Conservation (phyloP, 2,113 vertebrate genomes). For the Spilogale gracilis region DNA sequence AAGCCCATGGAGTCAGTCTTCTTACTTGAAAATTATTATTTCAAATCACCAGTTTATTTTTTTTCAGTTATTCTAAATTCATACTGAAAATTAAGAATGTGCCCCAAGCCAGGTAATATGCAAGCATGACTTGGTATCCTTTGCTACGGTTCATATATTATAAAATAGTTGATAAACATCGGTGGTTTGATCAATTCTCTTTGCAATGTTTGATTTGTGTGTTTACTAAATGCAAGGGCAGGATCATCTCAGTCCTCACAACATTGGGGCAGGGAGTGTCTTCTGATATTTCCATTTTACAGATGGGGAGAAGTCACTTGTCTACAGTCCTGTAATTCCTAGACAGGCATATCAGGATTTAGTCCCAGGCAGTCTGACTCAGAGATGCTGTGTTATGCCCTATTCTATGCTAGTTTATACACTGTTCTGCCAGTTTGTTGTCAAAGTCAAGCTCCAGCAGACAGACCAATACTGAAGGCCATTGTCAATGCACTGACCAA, state of each 20-base stretch:
- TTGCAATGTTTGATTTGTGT: background rate
- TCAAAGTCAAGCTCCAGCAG: background rate
- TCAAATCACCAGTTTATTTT: background rate
- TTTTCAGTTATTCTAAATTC: background rate
- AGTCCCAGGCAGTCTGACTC: background rate
- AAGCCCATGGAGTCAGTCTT: constrained; percentile 13
- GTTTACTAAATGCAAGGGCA: background rate
- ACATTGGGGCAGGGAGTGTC: background rate
- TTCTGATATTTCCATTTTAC: background rate
- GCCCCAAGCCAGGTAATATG: background rate
- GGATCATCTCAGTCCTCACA: background rate
- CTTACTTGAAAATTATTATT: background rate
- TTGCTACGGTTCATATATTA: background rate
- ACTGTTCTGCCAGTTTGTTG: background rate
- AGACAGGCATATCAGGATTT: background rate
- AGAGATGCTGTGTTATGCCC: no score
- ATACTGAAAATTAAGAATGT: background rate
- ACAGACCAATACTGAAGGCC: background rate
- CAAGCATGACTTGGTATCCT: background rate
- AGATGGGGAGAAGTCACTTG: background rate
- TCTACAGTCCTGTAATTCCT: background rate
- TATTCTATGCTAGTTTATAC: background rate
- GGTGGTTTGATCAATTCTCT: background rate
- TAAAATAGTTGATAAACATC: constrained; percentile 12
- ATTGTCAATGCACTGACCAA: background rate